Percentiles rank a stretch among this genome's conserved stretches.
Conservation (phyloP, 2,888 invertebrate species). For the Chelonus formosanus region DNA sequence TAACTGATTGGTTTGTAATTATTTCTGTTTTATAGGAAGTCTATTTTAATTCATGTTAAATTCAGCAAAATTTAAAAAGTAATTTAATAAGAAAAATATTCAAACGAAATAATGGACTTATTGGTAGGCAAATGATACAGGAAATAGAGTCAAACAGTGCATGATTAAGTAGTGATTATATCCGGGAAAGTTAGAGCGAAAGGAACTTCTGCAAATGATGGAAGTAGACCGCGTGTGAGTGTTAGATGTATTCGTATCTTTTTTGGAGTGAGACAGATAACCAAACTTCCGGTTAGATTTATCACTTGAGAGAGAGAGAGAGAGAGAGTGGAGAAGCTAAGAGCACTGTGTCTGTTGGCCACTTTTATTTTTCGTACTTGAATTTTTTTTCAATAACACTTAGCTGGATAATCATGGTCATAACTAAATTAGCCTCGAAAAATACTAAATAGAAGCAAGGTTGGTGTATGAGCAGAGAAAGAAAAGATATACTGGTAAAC, state of each 20-base stretch:
- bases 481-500: not conserved
- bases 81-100: no score
- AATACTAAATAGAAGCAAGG: conserved; percentile 45
- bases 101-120: not conserved
- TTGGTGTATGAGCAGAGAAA: not conserved
- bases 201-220: conserved; percentile 24
- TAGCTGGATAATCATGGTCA: conserved; percentile 13
- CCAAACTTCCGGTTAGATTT: conserved; percentile 38
- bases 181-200: conserved; percentile 22
- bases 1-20: no score
- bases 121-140: not conserved
- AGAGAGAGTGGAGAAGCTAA: conserved; percentile 1
- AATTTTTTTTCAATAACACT: conserved; percentile 7
- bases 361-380: conserved; percentile 10
- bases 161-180: conserved; percentile 25
- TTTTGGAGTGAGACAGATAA: conserved; percentile 25
- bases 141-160: conserved; percentile 15
- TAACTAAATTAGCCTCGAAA: conserved; percentile 51
- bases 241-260: not conserved
- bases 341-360: not conserved
- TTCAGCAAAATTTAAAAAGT: no score
- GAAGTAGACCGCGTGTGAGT: conserved; percentile 10
- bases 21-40: no score
- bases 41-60: no score
- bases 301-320: conserved; percentile 5